phyloP scores from a whole-genome alignment of 2,888 invertebrate genomes.

The Mesopsocus fuscifrons region DNA sequence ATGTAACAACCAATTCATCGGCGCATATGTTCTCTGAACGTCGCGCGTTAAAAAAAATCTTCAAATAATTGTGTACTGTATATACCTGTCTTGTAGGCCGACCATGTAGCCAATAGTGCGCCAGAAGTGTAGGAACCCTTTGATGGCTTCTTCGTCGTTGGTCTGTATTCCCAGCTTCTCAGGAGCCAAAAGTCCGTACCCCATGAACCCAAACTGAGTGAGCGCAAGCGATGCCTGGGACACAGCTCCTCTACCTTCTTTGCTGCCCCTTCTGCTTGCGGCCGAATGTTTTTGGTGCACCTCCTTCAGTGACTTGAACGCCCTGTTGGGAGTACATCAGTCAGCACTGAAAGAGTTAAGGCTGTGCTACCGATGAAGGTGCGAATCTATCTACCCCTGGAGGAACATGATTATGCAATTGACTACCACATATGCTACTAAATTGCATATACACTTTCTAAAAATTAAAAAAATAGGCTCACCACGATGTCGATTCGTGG shows the following conservation, averaged over 20 bases:
- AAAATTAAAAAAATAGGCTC: too few species aligned
- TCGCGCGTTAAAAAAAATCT: too few species aligned
- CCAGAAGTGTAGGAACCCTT: conserved; percentile 69
- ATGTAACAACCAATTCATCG: too few species aligned
- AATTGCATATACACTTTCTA: too few species aligned
- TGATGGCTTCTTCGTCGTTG: conserved; percentile 41
- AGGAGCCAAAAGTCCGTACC: conserved; percentile 42
- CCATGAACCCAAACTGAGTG: conserved; percentile 77
- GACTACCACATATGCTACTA: too few species aligned
- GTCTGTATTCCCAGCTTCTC: conserved; percentile 42
- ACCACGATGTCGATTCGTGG: conserved; percentile 36
- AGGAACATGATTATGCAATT: too few species aligned
- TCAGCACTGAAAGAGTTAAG: too few species aligned
- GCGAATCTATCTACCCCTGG: too few species aligned
- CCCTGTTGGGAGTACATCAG: too few species aligned
- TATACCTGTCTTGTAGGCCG: conserved; percentile 68
- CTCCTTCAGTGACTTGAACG: conserved; percentile 39
- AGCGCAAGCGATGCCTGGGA: conserved; percentile 69
- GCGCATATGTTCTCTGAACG: too few species aligned
- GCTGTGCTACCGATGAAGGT: too few species aligned
- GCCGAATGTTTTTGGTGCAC: conserved; percentile 40
- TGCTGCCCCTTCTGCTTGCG: conserved; percentile 21
- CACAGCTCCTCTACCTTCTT: conserved; percentile 34
- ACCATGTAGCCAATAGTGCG: conserved; percentile 59
- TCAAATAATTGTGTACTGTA: too few species aligned